These are phyloP conservation scores for Palaemon carinicauda DNA, from an alignment of 1,140 invertebrate species.

Conservation along the genomic window DNA sequence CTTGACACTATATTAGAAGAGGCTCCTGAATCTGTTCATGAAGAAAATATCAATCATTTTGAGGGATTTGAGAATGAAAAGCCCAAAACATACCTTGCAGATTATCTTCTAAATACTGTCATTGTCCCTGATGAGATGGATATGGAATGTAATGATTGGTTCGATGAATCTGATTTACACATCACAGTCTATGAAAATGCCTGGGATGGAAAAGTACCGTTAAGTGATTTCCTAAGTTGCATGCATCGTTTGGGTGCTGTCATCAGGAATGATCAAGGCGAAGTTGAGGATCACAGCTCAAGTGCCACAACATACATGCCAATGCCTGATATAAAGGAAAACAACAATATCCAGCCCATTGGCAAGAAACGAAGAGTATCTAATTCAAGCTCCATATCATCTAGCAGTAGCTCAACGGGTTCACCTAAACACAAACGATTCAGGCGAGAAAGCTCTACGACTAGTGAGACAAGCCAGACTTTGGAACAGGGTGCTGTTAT, in stretches of 20 bases:
- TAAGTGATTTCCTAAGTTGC: slow-evolving; percentile 7
- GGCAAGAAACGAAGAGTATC: slow-evolving; percentile 30
- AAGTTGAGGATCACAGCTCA: neutral
- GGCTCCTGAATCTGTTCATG: neutral
- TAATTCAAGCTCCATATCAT: slow-evolving; percentile 33
- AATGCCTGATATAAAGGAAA: neutral
- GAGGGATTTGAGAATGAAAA: slow-evolving; percentile 30
- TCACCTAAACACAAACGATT: slow-evolving; percentile 25
- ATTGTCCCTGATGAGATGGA: slow-evolving; percentile 42
- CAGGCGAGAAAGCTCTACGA: neutral
- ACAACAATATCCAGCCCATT: neutral
- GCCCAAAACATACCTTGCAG: slow-evolving; percentile 17
- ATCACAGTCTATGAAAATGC: slow-evolving; percentile 8
- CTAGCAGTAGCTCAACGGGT: slow-evolving; percentile 28
- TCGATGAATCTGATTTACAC: slow-evolving; percentile 32
- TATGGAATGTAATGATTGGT: slow-evolving; percentile 38
- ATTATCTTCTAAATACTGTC: slow-evolving; percentile 5
- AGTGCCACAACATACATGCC: neutral
- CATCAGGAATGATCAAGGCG: neutral
- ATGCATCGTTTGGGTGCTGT: slow-evolving; percentile 36
- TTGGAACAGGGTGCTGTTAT: slow-evolving; percentile 28
- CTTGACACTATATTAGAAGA: too few relatives aligned
- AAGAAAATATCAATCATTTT: neutral
- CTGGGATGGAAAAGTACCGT: neutral
- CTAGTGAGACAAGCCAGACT: neutral